Evolutionary conservation across 2,888 invertebrate species (phyloP).

Genomic region (Oxyscelio sp.): DNA sequence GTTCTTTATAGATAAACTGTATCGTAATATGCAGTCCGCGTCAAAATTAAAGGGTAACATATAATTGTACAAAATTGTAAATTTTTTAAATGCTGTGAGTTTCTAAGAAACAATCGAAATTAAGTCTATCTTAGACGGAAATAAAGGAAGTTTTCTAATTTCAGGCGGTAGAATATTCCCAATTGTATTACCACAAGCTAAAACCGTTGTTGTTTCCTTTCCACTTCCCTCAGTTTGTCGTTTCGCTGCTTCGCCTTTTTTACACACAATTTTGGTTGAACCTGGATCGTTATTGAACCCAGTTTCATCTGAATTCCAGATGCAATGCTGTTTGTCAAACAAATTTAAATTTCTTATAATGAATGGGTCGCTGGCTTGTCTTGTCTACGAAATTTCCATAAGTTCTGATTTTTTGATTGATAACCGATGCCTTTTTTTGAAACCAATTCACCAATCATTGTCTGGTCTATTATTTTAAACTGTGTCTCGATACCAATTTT

Average conservation of each 20-base stretch:
- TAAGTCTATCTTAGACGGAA: too few species aligned
- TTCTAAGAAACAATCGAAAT: too few species aligned
- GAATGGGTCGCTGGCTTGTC: conserved; percentile 32
- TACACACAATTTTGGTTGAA: conserved; percentile 14
- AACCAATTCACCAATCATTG: conserved; percentile 6
- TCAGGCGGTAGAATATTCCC: too few species aligned
- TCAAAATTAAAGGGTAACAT: too few species aligned
- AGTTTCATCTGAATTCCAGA: conserved; percentile 43
- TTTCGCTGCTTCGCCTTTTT: conserved; percentile 16
- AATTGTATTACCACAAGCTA: conserved; percentile 41
- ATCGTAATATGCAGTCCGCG: too few species aligned
- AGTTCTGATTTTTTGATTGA: conserved; percentile 19
- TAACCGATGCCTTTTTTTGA: conserved; percentile 10
- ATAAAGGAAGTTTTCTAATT: too few species aligned
- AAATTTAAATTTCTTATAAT: conserved; percentile 29
- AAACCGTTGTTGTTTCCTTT: conserved; percentile 16
- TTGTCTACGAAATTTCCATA: conserved; percentile 14
- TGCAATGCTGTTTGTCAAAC: conserved; percentile 16
- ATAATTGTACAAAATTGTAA: too few species aligned
- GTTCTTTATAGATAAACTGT: too few species aligned
- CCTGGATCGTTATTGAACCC: conserved; percentile 20
- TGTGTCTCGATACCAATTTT: conserved; percentile 18
- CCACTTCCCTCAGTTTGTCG: conserved; percentile 23
- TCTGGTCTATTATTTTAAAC: conserved; percentile 28
- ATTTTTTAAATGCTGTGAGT: too few species aligned